phyloP scores from a whole-genome alignment of 2,888 invertebrate genomes.

The Galerucella pusilla region DNA sequence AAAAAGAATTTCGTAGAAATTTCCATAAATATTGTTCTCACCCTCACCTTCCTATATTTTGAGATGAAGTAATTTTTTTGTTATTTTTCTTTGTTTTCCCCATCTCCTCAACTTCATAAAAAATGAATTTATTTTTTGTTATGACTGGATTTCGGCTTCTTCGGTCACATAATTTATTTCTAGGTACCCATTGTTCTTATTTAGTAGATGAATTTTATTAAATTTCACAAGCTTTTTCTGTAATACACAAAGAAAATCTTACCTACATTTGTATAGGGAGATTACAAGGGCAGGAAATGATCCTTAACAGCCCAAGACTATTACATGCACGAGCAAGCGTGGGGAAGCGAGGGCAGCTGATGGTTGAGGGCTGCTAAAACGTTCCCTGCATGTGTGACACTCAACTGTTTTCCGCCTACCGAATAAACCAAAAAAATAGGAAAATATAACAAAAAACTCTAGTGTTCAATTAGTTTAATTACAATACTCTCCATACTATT shows the following conservation, averaged over 20 bases:
- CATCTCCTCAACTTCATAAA: not conserved
- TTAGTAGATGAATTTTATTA: not conserved
- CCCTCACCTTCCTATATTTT: not conserved
- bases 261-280: no score
- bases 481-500: no score
- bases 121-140: conserved; percentile 11
- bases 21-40: conserved; percentile 14
- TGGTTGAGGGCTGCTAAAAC: no score
- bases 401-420: no score
- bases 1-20: conserved; percentile 4
- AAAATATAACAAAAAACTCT: no score
- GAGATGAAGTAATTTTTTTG: not conserved
- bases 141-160: not conserved
- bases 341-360: no score
- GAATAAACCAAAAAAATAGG: no score
- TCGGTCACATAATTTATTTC: conserved; percentile 3
- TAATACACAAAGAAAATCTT: not conserved
- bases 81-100: conserved; percentile 5
- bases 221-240: not conserved
- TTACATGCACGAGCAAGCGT: no score
- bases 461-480: no score
- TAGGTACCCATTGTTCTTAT: not conserved
- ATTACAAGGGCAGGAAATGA: no score
- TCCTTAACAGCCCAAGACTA: no score
- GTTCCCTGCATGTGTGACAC: no score